Evolutionary conservation across 2,888 invertebrate genomes (phyloP), one percentile per base, ranked within the genome.

Genomic region (Acronicta aceris): DNA sequence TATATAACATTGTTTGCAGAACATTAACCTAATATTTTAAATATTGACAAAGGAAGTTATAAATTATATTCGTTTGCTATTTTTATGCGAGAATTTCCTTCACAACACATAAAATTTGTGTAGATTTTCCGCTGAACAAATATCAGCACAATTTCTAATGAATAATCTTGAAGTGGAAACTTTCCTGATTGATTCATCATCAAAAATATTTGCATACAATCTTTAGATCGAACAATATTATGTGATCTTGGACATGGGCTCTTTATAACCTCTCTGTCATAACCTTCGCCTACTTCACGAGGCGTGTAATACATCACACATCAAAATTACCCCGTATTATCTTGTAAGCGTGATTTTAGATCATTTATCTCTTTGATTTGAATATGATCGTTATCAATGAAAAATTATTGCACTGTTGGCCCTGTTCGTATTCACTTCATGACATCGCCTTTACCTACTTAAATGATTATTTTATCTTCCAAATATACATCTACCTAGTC

Each of bases 311-410:
- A 68, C 69, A 81, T 72, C 77, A 78, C 66, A 65, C 72, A 72
- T 71, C 71, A 63, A 81, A 81, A 81, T 79, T 79, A 76, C 76
- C 65, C 67, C 41, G 63, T 51, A 81, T 78, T 81, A 76, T 76
- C 72, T 77, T 74, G 74, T 81, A 77, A 73, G 56, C 69, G 45
- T 67, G 64, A 62, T 63, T 71, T 74, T 42, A 53, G 63, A 71
- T 73, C 74, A 69, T 71, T 78, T 76, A 74, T 70, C 70, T 72
- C 33, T 55, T 51, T 60, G 63, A 71, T 78, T 71, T 75, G 65
- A 66, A 65, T 74, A 68, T 64, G 63, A 73, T 71, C 69, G 69
- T 73, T 50, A 68, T 74, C 42, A 56, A 40, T 59, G 48, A 58
- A 62, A 72, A 63, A 71, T 64, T 48, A 59, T 64, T 50, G 53